Percentiles rank a stretch among this genome's conserved stretches.
Evolutionary conservation across 2,888 invertebrate genomes (phyloP).

Genomic region (Branchellion lobata): DNA sequence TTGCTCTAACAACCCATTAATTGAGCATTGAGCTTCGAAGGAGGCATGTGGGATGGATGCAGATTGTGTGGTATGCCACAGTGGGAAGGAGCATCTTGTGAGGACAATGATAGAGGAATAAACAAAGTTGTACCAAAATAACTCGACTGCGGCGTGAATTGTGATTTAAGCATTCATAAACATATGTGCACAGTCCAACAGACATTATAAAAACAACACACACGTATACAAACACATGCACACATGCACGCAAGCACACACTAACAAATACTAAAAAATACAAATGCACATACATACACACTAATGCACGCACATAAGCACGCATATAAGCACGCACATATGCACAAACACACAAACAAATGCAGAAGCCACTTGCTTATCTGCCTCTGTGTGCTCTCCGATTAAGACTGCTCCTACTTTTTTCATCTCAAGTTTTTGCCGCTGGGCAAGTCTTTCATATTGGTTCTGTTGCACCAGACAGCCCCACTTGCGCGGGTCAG

Average conservation of each 20-base stretch:
- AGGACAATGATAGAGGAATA: too few species aligned
- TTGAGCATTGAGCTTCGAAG: too few species aligned
- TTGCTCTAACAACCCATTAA: too few species aligned
- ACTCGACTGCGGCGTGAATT: too few species aligned
- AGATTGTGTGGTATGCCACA: too few species aligned
- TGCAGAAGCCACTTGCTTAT: not conserved
- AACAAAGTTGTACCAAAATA: too few species aligned
- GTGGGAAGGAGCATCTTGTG: too few species aligned
- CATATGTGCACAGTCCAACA: not conserved
- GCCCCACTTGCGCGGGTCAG: too few species aligned
- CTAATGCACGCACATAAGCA: not conserved
- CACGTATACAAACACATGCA: not conserved
- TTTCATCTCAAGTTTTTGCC: conserved; percentile 19
- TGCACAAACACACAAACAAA: not conserved
- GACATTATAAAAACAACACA: not conserved
- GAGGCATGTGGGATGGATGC: too few species aligned
- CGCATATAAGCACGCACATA: not conserved
- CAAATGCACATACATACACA: not conserved
- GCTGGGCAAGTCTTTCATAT: not conserved
- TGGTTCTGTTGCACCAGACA: not conserved
- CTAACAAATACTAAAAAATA: not conserved
- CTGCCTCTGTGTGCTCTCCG: not conserved
- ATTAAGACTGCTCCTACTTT: not conserved
- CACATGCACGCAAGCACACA: not conserved
- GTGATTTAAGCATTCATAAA: too few species aligned